Percentiles rank a stretch among this genome's conserved stretches.
phyloP scores from a whole-genome alignment of 1,140 invertebrate genomes.

The Eupristina koningsbergeri region DNA sequence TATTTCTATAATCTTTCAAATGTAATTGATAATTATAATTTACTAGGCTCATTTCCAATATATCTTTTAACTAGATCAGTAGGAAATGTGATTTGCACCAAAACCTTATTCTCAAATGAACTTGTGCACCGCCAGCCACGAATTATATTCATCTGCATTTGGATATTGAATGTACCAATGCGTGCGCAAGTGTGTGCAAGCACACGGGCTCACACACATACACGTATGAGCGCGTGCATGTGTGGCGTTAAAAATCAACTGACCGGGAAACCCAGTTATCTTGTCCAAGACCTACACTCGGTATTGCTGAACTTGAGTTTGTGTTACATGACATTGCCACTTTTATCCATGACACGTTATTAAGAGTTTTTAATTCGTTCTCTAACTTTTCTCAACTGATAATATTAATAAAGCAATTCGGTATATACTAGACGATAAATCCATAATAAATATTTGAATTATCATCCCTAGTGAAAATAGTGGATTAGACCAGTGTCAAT shows the following conservation, averaged over 20 bases:
- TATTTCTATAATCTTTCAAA: background rate
- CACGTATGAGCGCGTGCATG: no score
- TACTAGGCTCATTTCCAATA: background rate
- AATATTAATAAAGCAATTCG: background rate
- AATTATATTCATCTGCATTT: background rate
- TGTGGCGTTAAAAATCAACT: conserved; percentile 7
- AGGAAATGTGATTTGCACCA: background rate
- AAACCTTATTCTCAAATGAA: background rate
- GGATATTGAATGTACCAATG: background rate
- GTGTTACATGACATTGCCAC: background rate
- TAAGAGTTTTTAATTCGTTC: conserved; percentile 8
- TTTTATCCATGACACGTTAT: background rate
- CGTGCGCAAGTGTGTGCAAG: no score
- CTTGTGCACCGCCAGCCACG: background rate
- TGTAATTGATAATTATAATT: background rate
- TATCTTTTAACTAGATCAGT: background rate
- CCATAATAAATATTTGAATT: no score
- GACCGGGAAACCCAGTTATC: conserved; percentile 67
- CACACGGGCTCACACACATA: no score
- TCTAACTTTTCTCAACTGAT: background rate
- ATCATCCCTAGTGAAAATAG: no score
- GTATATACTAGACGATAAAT: no score
- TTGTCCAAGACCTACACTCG: conserved; percentile 37
- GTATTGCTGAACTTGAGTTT: background rate
- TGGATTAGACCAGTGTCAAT: no score